Evolutionary conservation across 2,113 vertebrate genomes (phyloP), one percentile per base, ranked within the genome.

Genomic region (Hydropotes inermis): DNA sequence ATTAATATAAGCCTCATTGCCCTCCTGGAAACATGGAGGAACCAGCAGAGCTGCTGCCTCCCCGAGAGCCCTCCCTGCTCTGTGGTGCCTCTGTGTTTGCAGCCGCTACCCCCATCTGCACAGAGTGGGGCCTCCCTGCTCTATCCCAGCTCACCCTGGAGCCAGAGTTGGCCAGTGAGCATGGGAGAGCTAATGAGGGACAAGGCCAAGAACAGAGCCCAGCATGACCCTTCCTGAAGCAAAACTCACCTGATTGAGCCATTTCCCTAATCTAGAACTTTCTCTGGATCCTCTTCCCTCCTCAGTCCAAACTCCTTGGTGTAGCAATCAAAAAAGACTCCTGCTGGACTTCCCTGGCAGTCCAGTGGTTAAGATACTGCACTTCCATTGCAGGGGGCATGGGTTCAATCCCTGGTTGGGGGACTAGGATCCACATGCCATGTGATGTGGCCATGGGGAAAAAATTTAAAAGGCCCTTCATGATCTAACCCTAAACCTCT

Each of bases 1-100:
- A 98, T 98, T 99, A 98, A 98, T 98, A 98, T 61, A 95, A 98
- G 96, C 98, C 97, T 98, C 96, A 98, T 96, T 0, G 10, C 97
- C 97, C 93, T 96, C 95, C 94, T 79, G 96, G 98, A 98, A 98
- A 98, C 54, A 6, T 39, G 39, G 88, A 90, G 95, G 79, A 95
- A 98, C 96, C 64, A 86, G 85, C 5, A n/a, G 94, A 92, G 88
- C 97, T 97, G 92, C n/a, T 23, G 91, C 96, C 95, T 94, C 82
- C 14, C 87, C 4, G 6, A 92, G 94, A 86, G 81, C 89, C 39
- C 86, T 81, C 57, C 86, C 47, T 86, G 30, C 79, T 94, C 92
- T 85, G 10, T 17, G 0, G 4, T 27, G 36, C 74, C 85, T 82
- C 67, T 79, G 91, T 55, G 54, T 57, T 10, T 91, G 67, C 93